Evolutionary conservation across 2,113 vertebrate species (phyloP).

Genomic region (Strix aluco): DNA sequence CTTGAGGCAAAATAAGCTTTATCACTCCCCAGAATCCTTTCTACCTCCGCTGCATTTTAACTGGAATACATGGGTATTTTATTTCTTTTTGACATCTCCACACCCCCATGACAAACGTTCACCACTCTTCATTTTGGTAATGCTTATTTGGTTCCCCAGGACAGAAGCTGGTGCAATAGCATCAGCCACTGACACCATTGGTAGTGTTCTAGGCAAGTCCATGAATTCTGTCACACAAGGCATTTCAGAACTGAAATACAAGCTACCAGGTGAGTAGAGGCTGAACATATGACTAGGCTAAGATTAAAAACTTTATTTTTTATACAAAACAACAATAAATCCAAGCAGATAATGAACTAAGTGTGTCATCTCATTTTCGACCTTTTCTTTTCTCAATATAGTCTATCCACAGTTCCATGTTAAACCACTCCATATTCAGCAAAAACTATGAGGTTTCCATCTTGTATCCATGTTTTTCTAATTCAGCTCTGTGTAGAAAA

Average conservation of each 20-base stretch:
- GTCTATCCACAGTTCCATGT: conserved; percentile 61
- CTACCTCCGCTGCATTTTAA: not conserved
- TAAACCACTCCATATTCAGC: conserved; percentile 18
- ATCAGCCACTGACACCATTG: not conserved
- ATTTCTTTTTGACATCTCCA: not conserved
- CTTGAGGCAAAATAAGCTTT: not conserved
- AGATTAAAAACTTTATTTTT: conserved; percentile 70
- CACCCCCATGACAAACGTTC: not conserved
- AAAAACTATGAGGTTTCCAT: conserved; percentile 95
- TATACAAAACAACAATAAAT: conserved; percentile 70
- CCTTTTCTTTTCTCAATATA: not conserved
- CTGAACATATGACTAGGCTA: not conserved
- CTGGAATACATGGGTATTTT: not conserved
- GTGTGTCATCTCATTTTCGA: conserved; percentile 7
- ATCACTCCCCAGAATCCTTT: not conserved
- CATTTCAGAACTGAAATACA: not conserved
- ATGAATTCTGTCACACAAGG: not conserved
- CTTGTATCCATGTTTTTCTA: conserved; percentile 99
- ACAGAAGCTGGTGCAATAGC: not conserved
- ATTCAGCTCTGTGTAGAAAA: conserved; percentile 86
- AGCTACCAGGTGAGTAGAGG: not conserved
- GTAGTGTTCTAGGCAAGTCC: not conserved
- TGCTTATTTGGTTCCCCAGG: not conserved
- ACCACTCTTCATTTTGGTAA: not conserved
- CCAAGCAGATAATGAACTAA: conserved; percentile 28